Base-by-base conservation (phyloP, 2,888 invertebrate species). In the Drosophila falleni region DNA sequence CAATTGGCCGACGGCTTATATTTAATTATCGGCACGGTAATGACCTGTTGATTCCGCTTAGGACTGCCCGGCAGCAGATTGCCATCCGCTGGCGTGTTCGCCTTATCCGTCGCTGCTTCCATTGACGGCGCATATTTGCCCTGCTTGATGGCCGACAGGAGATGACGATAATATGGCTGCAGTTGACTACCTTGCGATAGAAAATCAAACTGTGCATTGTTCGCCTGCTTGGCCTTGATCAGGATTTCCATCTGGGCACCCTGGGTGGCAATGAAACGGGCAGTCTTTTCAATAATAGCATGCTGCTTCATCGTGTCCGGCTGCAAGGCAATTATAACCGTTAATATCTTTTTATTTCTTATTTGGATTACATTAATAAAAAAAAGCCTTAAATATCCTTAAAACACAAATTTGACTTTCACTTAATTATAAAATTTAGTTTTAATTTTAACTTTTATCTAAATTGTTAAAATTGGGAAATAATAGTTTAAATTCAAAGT, bases 161-260 rank as follows among this genome's bases (percentile, higher is more conserved):
- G 93, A 76, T 96, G 96, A 71, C 96, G 96, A 93, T 99, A 99
- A 93, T 98, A 99, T 0, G 96, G 95, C 93, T 99, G 96, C 42
- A 99, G 93, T 0, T 93, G 93, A 67, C 97, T 95, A 75, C 97
- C 97, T 90, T 97, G 97, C 66, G 97, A 96, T 67, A 99, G 94
- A 93, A 99, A 99, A 77, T 96, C 95, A 93, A 99, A 99, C 93
- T 98, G 97, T 0, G 96, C 94, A 93, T 99, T 99, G 90, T 96
- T 96, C 0, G 97, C 95, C 93, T 99, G 99, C 93, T 99, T 99
- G 4, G 99, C 97, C 93, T 99, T 99, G 80, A 99, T 96, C 11
- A 99, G 94, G 80, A 99, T 98, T 93, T 99, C 99, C 99, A 99
- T 99, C 93, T 99, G 99, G 8, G 96, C 95, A 0, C 99, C 99